Percentiles rank a stretch among this genome's conserved stretches.
Conservation (phyloP, 2,113 vertebrate species). For the Lepus americanus region DNA sequence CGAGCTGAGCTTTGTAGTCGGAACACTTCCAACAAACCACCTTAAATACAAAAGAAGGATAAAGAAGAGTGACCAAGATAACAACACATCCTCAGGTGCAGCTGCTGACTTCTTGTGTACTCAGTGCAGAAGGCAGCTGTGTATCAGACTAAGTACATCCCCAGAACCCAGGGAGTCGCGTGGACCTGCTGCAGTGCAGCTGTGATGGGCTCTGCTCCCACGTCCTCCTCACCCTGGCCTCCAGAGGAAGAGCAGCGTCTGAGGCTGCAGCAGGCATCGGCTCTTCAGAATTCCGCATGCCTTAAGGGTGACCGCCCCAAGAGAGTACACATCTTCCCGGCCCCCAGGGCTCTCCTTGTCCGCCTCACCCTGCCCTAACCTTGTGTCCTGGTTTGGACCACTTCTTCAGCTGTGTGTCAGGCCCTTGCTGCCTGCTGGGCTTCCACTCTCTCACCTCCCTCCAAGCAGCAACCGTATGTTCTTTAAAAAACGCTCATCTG, state of each 20-base stretch:
- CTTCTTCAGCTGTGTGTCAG: background rate
- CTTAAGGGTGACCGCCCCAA: background rate
- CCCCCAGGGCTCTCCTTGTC: background rate
- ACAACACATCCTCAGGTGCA: too few relatives aligned
- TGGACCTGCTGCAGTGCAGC: background rate
- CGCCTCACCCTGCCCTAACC: background rate
- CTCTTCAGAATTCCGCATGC: background rate
- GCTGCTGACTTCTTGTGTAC: too few relatives aligned
- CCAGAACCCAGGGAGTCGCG: background rate
- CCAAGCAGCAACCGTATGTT: background rate
- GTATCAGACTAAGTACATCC: background rate
- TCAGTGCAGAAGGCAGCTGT: conserved; percentile 11
- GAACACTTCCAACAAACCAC: conserved; percentile 99
- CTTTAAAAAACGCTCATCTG: background rate
- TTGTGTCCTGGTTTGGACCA: background rate
- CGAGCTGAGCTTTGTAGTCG: conserved; percentile 95
- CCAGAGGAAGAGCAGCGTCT: background rate
- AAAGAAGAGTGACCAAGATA: conserved; percentile 11
- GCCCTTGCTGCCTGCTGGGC: background rate
- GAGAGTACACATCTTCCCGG: too few relatives aligned
- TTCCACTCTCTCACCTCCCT: background rate
- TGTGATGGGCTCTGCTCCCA: background rate
- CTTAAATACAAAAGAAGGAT: conserved; percentile 84
- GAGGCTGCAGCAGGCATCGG: background rate
- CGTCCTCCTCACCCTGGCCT: background rate